phyloP scores from a whole-genome alignment of 2,888 invertebrate species.

The Spodoptera littoralis region DNA sequence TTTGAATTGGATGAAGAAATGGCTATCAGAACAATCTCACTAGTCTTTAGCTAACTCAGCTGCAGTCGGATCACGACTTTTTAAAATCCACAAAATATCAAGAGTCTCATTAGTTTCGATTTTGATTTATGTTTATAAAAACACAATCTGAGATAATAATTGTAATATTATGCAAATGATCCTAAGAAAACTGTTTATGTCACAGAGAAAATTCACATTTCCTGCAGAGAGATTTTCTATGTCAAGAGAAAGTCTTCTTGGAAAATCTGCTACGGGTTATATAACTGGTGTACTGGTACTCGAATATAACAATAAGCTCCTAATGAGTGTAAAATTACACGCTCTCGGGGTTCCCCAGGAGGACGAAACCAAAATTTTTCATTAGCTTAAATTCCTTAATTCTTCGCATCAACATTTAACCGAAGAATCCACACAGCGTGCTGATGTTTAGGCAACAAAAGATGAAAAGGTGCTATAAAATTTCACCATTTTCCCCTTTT shows the following conservation, averaged over 20 bases:
- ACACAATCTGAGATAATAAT: too few relatives aligned
- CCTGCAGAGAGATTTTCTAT: too few relatives aligned
- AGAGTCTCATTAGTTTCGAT: too few relatives aligned
- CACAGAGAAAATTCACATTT: too few relatives aligned
- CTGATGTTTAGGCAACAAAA: constrained; percentile 76
- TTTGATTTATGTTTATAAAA: too few relatives aligned
- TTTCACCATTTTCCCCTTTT: constrained; percentile 83
- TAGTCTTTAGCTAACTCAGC: too few relatives aligned
- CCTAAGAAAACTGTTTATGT: too few relatives aligned
- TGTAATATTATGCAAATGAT: too few relatives aligned
- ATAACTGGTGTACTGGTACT: constrained; percentile 7
- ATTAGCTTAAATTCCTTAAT: constrained; percentile 41
- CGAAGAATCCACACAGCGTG: constrained; percentile 61
- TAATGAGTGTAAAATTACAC: constrained; percentile 35
- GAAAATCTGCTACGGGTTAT: not conserved
- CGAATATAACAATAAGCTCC: constrained; percentile 7
- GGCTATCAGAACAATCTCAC: too few relatives aligned
- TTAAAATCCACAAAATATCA: too few relatives aligned
- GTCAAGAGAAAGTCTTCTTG: constrained; percentile 1
- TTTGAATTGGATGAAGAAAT: too few relatives aligned
- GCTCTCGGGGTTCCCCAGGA: constrained; percentile 4
- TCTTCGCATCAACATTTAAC: constrained; percentile 34
- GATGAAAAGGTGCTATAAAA: constrained; percentile 84
- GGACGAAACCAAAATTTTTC: constrained; percentile 32
- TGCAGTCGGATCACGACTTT: too few relatives aligned